Percentiles rank a stretch among this genome's conserved stretches.
These are phyloP conservation scores for Phortica okadai DNA, from an alignment of 2,888 invertebrate species.

Conservation along the genomic window DNA sequence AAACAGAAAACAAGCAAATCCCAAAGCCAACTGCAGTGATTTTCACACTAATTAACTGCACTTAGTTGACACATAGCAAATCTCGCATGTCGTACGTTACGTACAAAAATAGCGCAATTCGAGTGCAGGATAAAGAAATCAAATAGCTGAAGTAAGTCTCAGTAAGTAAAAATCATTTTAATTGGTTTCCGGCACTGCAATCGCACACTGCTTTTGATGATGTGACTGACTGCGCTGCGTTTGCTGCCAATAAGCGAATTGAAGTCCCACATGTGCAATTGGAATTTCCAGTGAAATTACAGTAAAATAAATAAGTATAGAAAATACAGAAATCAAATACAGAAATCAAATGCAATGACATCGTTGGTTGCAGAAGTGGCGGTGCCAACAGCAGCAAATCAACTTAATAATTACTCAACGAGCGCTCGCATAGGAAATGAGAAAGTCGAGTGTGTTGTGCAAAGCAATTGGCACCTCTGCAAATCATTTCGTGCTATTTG, in stretches of 20 bases:
- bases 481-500: not conserved
- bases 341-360: not conserved
- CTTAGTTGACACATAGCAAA: constrained; percentile 68
- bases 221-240: not conserved
- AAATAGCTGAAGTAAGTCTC: not conserved
- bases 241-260: constrained; percentile 56
- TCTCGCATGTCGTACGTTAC: constrained; percentile 43
- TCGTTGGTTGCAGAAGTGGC: not conserved
- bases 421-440: not conserved
- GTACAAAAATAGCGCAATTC: not conserved
- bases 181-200: constrained; percentile 59
- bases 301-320: constrained; percentile 49
- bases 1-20: constrained; percentile 50
- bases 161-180: constrained; percentile 52
- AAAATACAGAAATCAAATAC: not conserved
- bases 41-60: constrained; percentile 70
- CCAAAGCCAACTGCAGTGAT: constrained; percentile 66
- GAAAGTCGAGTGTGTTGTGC: not conserved
- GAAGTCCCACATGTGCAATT: constrained; percentile 68
- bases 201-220: not conserved
- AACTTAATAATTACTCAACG: constrained; percentile 24
- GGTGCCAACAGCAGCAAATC: not conserved
- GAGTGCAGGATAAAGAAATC: constrained; percentile 1
- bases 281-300: constrained; percentile 68
- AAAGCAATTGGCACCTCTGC: not conserved